Evolutionary conservation across 2,888 invertebrate species (phyloP).

Genomic region (Rotaria macrura): DNA sequence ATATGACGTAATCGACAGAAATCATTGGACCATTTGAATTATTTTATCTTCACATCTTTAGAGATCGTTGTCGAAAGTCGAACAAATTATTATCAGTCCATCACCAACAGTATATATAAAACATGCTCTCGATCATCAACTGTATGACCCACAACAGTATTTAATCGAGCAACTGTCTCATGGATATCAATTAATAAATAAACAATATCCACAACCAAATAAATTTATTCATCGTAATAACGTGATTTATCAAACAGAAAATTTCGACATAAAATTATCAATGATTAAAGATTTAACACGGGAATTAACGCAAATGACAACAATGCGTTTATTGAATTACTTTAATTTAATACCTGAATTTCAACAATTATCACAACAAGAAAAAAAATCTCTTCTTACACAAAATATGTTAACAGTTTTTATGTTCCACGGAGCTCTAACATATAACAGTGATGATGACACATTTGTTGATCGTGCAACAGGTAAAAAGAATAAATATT

Average conservation of each 20-base stretch:
- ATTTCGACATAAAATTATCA: neutral
- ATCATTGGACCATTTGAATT: no score
- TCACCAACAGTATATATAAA: neutral
- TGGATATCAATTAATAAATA: neutral
- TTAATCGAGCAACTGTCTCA: neutral
- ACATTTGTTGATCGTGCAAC: conserved; percentile 11
- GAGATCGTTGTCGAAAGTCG: neutral
- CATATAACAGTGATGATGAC: neutral
- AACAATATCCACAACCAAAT: neutral
- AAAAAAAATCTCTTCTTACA: neutral
- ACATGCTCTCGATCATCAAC: neutral
- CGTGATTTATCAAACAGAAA: neutral
- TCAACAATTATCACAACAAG: neutral
- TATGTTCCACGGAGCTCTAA: conserved; percentile 18
- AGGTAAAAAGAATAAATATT: neutral
- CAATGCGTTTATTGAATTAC: neutral
- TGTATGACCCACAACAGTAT: neutral
- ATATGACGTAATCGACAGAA: no score
- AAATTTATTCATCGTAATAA: neutral
- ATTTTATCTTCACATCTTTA: no score
- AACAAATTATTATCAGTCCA: neutral
- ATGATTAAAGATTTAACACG: conserved; percentile 8
- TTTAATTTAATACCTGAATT: conserved; percentile 16
- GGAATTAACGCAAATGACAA: conserved; percentile 19
- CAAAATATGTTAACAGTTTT: conserved; percentile 3